Conservation (phyloP, 2,797 vertebrate genomes). For the Iguana delicatissima region DNA sequence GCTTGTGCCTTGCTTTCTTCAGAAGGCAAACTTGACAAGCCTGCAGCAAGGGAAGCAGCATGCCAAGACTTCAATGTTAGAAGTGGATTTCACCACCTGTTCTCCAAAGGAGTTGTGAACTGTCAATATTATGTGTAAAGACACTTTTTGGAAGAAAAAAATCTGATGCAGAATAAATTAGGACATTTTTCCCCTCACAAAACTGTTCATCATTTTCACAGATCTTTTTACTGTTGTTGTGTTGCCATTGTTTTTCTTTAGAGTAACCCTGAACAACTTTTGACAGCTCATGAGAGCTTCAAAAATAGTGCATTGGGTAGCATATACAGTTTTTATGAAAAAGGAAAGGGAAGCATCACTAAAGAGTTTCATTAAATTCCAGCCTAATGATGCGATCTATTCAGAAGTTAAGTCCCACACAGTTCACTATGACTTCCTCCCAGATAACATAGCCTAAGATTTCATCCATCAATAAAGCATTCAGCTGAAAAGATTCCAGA, state of each 20-base stretch:
- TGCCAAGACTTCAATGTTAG: background rate
- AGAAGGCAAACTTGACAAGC: background rate
- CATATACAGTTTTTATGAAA: background rate
- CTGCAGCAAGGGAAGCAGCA: background rate
- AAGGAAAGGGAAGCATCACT: background rate
- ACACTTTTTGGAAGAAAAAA: background rate
- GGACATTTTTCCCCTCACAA: constrained; percentile 17
- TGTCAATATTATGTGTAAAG: constrained; percentile 7
- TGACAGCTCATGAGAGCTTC: background rate
- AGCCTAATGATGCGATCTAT: background rate
- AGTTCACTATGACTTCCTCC: background rate
- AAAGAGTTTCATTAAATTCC: background rate
- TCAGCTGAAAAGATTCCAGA: constrained; percentile 18
- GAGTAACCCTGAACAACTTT: background rate
- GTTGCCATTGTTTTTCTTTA: background rate
- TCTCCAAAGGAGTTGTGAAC: constrained; percentile 14
- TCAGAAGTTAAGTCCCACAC: background rate
- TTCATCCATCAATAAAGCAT: background rate
- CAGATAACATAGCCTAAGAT: background rate
- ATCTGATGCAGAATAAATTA: background rate
- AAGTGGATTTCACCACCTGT: constrained; percentile 1
- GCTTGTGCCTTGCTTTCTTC: background rate
- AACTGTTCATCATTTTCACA: background rate
- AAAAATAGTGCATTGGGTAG: background rate
- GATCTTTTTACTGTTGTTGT: too few relatives aligned